Percentiles rank a stretch among this genome's conserved stretches.
Conservation (phyloP, 2,797 vertebrate genomes). For the Tokudaia tokunoshimensis region DNA sequence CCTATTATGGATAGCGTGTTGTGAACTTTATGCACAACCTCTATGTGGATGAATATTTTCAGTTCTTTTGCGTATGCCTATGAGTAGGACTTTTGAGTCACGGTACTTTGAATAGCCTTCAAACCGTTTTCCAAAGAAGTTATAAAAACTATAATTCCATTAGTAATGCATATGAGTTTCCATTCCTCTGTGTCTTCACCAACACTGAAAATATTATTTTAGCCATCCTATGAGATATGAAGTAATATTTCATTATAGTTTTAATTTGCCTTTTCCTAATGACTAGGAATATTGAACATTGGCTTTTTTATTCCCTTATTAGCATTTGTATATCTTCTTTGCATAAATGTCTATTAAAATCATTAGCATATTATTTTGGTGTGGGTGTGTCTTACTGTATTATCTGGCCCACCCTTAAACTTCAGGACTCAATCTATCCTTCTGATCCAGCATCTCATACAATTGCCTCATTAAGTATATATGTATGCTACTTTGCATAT, state of each 20-base stretch:
- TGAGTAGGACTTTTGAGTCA: background rate
- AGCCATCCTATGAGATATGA: background rate
- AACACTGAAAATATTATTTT: slow-evolving; percentile 32
- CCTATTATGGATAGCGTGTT: background rate
- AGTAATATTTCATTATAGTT: slow-evolving; percentile 1
- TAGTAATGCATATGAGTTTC: slow-evolving; percentile 7
- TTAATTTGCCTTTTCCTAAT: slow-evolving; percentile 56
- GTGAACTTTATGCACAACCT: background rate
- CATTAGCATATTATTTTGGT: background rate
- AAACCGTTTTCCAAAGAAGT: slow-evolving; percentile 30
- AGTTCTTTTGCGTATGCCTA: slow-evolving; percentile 13
- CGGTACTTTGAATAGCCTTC: slow-evolving; percentile 46
- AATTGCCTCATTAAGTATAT: too few species aligned
- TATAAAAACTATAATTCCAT: slow-evolving; percentile 6
- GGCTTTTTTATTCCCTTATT: slow-evolving; percentile 28
- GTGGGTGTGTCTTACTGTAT: background rate
- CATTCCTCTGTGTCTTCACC: background rate
- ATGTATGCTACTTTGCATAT: background rate
- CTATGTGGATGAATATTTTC: slow-evolving; percentile 38
- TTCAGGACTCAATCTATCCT: background rate
- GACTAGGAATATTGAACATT: background rate
- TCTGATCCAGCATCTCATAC: background rate
- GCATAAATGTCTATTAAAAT: slow-evolving; percentile 39
- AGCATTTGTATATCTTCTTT: slow-evolving; percentile 42
- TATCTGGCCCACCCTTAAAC: background rate